Evolutionary conservation across 2,797 vertebrate genomes (phyloP).

Genomic region (Cossypha dichroa): DNA sequence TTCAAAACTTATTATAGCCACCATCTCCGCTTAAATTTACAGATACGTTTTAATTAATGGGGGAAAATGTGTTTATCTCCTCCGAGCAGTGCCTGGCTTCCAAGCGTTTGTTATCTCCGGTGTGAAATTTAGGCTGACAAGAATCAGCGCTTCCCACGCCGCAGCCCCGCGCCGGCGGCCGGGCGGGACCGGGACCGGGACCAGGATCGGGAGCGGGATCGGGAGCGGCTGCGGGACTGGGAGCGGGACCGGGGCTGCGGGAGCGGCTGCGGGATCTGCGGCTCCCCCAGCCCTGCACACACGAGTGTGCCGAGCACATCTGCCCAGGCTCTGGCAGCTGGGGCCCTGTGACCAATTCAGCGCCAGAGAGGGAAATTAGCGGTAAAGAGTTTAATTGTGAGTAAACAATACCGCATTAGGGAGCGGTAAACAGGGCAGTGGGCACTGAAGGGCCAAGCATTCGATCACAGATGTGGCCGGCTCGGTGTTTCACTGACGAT

Average conservation of each 20-base stretch:
- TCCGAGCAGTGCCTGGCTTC: constrained; percentile 61
- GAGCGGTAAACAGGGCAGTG: constrained; percentile 76
- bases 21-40: constrained; percentile 57
- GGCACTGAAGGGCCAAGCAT: constrained; percentile 19
- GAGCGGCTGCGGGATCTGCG: not conserved
- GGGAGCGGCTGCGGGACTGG: not conserved
- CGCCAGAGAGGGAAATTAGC: constrained; percentile 78
- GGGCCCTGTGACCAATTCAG: constrained; percentile 75
- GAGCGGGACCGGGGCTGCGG: not conserved
- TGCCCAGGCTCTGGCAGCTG: constrained; percentile 73
- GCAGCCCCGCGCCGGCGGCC: constrained; percentile 3
- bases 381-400: constrained; percentile 80
- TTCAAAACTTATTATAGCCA: constrained; percentile 35
- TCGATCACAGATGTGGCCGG: constrained; percentile 74
- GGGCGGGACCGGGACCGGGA: not conserved
- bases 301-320: constrained; percentile 55
- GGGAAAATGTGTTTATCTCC: constrained; percentile 73
- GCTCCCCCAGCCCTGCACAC: not conserved
- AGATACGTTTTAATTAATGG: constrained; percentile 67
- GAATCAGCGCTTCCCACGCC: constrained; percentile 78
- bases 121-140: constrained; percentile 86
- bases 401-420: constrained; percentile 79
- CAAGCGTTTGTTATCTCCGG: constrained; percentile 77
- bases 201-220: not conserved
- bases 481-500: not conserved